phyloP scores from a whole-genome alignment of 2,797 vertebrate genomes.

The Falco novaeseelandiae region DNA sequence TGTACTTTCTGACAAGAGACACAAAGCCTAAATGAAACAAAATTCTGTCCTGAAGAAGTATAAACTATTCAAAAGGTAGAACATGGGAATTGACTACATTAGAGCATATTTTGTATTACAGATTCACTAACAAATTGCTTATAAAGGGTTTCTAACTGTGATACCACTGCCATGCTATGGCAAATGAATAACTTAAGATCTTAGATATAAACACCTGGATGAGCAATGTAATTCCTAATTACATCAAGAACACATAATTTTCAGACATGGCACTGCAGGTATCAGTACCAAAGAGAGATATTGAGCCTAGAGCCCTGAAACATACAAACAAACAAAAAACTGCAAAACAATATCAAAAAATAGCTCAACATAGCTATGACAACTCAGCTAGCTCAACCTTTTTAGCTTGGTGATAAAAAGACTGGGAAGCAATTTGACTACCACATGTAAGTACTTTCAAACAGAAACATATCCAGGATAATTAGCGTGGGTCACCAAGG shows the following conservation, averaged over 20 bases:
- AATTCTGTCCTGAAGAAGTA: background rate
- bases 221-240: background rate
- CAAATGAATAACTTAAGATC: background rate
- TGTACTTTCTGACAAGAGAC: background rate
- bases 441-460: background rate
- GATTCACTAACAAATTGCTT: background rate
- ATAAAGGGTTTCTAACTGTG: background rate
- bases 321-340: background rate
- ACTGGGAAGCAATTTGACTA: background rate
- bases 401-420: background rate
- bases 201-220: background rate
- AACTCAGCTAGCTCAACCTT: background rate
- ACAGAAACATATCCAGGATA: background rate
- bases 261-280: background rate
- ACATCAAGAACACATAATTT: background rate
- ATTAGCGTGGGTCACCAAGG: background rate
- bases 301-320: background rate
- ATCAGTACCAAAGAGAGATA: background rate
- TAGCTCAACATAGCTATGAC: background rate
- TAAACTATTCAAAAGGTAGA: background rate
- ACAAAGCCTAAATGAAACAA: background rate
- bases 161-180: background rate
- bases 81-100: background rate
- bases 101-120: background rate
- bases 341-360: background rate